These are phyloP conservation scores for Polydrusus pterygomalis DNA, from an alignment of 2,888 invertebrate species.

Conservation along the genomic window DNA sequence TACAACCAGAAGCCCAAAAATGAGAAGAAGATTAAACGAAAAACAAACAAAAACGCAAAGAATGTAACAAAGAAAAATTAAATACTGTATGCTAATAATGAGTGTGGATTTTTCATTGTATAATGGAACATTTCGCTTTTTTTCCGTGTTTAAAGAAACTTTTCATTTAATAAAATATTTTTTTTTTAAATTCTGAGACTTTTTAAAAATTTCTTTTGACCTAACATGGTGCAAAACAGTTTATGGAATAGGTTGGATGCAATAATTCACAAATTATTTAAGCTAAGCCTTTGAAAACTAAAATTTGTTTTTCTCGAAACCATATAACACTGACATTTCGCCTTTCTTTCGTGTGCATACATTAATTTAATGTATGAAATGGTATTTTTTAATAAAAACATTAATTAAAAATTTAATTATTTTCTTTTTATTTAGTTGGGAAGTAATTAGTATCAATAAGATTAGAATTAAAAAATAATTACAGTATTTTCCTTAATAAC, in stretches of 20 bases:
- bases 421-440: too few relatives aligned
- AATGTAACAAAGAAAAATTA: not conserved
- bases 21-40: not conserved
- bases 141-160: constrained; percentile 2
- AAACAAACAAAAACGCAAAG: not conserved
- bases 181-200: not conserved
- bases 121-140: constrained; percentile 12
- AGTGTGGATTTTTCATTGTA: not conserved
- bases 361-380: too few relatives aligned
- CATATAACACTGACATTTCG: too few relatives aligned
- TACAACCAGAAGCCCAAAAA: constrained; percentile 4
- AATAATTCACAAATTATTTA: too few relatives aligned
- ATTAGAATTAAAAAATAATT: too few relatives aligned
- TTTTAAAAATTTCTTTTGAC: not conserved
- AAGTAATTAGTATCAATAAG: too few relatives aligned
- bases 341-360: constrained; percentile 11
- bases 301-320: constrained; percentile 16
- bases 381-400: too few relatives aligned
- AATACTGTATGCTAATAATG: not conserved
- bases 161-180: not conserved
- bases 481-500: too few relatives aligned
- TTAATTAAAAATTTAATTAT: too few relatives aligned
- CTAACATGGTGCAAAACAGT: not conserved
- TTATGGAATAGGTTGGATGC: too few relatives aligned
- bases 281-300: too few relatives aligned